A percentile compares a stretch with the other conserved stretches of the same genome.
These are phyloP conservation scores for Catharus fuscescens DNA, from an alignment of 2,113 vertebrate genomes.

Conservation along the genomic window DNA sequence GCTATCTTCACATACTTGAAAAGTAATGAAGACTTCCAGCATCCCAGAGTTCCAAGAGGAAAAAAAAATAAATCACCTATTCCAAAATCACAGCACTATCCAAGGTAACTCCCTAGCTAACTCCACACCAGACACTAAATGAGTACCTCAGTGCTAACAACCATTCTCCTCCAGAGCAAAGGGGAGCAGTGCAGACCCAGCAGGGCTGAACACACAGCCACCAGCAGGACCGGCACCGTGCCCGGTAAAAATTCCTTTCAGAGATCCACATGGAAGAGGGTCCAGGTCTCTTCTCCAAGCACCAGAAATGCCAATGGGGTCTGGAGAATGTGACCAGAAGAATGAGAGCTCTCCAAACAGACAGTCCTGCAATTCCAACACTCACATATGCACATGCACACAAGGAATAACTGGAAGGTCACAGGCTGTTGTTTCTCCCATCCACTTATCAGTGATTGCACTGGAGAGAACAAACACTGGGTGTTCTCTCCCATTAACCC, in stretches of 20 bases:
- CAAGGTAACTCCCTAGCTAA: background rate
- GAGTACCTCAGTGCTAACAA: background rate
- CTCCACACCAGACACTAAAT: background rate
- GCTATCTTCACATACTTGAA: background rate
- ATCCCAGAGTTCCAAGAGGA: background rate
- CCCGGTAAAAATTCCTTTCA: background rate
- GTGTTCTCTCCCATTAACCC: slow-evolving; percentile 31
- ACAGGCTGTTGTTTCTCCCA: slow-evolving; percentile 36
- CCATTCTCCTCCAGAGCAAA: background rate
- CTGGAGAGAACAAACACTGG: slow-evolving; percentile 41
- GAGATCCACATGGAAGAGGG: background rate
- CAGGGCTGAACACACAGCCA: background rate
- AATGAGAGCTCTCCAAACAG: background rate
- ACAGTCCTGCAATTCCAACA: background rate
- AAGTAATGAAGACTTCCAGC: background rate
- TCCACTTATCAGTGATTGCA: slow-evolving; percentile 40
- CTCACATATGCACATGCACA: background rate
- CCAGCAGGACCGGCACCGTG: rapidly evolving
- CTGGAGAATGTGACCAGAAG: background rate
- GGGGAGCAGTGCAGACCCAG: background rate
- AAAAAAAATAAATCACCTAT: background rate
- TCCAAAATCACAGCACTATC: background rate
- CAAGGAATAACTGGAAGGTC: slow-evolving; percentile 41
- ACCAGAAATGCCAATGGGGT: background rate
- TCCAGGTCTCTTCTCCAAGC: background rate